Conservation (phyloP, 2,888 invertebrate species). For the Pristionchus entomophagus region DNA sequence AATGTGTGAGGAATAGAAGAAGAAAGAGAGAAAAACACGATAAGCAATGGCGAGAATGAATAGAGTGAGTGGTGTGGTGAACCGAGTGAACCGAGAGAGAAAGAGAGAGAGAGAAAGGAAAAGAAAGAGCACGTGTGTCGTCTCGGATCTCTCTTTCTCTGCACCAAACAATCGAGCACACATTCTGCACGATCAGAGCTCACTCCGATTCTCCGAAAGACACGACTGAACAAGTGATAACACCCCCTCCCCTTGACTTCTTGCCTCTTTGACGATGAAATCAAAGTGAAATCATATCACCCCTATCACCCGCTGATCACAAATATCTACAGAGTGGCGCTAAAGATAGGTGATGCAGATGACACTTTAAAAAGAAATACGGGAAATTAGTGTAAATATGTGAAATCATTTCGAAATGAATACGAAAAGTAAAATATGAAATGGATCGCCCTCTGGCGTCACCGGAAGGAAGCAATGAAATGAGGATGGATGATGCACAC, state of each 20-base stretch:
- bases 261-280: slow-evolving; percentile 4
- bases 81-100: too few species aligned
- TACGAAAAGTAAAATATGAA: slow-evolving; percentile 2
- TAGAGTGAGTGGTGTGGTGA: slow-evolving; percentile 3
- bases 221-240: slow-evolving; percentile 22
- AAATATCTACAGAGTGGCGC: neutral
- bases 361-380: neutral
- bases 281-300: slow-evolving; percentile 27
- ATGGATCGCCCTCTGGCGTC: neutral
- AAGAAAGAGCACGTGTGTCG: slow-evolving; percentile 25
- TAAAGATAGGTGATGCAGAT: neutral
- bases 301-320: slow-evolving; percentile 26
- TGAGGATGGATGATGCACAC: slow-evolving; percentile 10
- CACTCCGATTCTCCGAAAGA: slow-evolving; percentile 26
- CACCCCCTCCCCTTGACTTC: neutral
- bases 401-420: neutral
- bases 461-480: slow-evolving; percentile 42
- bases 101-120: too few species aligned
- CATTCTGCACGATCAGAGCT: slow-evolving; percentile 1
- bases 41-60: neutral
- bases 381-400: neutral
- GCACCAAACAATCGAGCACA: slow-evolving; percentile 30
- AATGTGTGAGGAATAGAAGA: neutral
- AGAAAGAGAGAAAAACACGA: neutral
- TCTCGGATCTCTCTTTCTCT: slow-evolving; percentile 33